Base-by-base conservation (phyloP, 2,888 invertebrate genomes). In the Drosophila neoperkinsi region DNA sequence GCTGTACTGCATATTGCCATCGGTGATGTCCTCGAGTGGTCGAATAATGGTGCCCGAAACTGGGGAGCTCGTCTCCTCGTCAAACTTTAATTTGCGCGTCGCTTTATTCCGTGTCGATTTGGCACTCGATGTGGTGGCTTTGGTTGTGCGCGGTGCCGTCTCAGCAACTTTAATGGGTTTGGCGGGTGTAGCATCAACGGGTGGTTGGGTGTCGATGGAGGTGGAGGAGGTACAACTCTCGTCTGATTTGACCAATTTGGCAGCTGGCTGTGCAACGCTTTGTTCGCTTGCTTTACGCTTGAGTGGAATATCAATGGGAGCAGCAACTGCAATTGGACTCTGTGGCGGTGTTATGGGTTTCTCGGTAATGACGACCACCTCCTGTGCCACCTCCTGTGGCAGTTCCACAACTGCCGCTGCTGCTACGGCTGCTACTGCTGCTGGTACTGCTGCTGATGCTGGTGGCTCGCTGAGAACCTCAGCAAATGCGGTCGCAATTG, bases 31-130 rank as follows among this genome's bases (percentile, higher is more conserved):
- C 51, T 96, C 96, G 53, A 97, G 94, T 79, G 96, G 96, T 34
- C 96, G 94, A 89, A 99, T 99, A 75, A 98, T 98, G 10, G 99
- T 99, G 0, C 99, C 99, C 33, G 98, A 98, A 0, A 99, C 98
- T 0, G 98, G 98, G 2, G 98, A 97, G 71, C 97, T 96, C 91
- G 98, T 97, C 93, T 98, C 97, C 93, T 98, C 98, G 92, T 98
- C 98, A 91, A 98, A 98, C 92, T 97, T 96, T 61, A 98, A 94
- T 82, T 96, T 95, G 38, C 98, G 94, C 0, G 95, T 96, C 6
- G 94, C 95, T 91, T 95, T 95, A 58, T 93, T 93, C 66, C 94
- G 94, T 72, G 94, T 94, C 11, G 90, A 84, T 70, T 89, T 91
- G 9, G 74, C 59, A 31, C 69, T 55, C 11, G 82, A 63, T 7